Base-by-base conservation (phyloP, 1,140 invertebrate species). In the Papilio polyxenes region DNA sequence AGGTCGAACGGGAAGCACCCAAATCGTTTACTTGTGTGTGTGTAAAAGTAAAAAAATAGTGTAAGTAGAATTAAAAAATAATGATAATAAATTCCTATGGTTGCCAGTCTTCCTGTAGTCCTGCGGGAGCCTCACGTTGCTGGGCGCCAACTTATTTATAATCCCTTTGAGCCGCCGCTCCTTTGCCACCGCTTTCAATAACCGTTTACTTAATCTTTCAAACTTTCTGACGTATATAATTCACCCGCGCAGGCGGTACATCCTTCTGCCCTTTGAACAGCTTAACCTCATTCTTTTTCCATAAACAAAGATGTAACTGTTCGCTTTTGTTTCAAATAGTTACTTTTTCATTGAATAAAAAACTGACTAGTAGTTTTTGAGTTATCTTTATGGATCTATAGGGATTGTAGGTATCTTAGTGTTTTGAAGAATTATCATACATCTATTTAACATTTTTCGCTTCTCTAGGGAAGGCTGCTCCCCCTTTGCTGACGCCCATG, bases 161-260 rank as follows among this genome's bases (percentile, higher is more conserved):
- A 79, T 40, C 77, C 56, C 77, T 79, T 79, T 79, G 77, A 79
- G 56, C 31, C 56, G 77, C 77, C 77, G 77, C 77, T 65, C 53
- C 77, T 79, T 62, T 40, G 65, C 65, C 31, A 72, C 56, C 37
- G 77, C 37, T 79, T 79, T 59, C 56, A 79, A 79, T 79, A 79
- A 79, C 56, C 77, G 77, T 79, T 79, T 79, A 79, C 77, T 79
- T 79, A 79, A 79, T 79, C 77, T 79, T 79, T 79, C 77, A 79
- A 79, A 79, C 31, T 79, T 79, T 79, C 77, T 56, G 77, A 79
- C 77, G 56, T 79, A 62, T 65, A 79, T 62, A 79, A 62, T 79
- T 79, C 77, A 79, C 77, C 37, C 77, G 17, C 53, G 31, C 53
- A 11, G 56, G 77, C 77, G 77, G 77, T 37, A 56, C 75, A 62